phyloP scores from a whole-genome alignment of 2,888 invertebrate genomes.

The Drosophila eohydei region DNA sequence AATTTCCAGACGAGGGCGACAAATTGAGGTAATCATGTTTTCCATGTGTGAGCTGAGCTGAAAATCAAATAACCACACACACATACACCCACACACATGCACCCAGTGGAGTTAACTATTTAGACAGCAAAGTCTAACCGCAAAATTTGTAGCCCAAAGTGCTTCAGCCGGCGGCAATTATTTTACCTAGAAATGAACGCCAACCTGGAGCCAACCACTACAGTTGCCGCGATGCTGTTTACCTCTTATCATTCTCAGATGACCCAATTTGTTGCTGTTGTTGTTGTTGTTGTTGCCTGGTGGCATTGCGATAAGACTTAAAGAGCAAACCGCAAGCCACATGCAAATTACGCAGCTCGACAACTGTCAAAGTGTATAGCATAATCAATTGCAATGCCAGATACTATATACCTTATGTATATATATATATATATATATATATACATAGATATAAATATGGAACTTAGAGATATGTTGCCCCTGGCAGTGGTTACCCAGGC shows the following conservation, averaged over 20 bases:
- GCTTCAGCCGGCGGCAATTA: conserved; percentile 38
- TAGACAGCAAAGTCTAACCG: conserved; percentile 25
- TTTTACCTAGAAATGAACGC: conserved; percentile 23
- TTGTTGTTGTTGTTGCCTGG: conserved; percentile 37
- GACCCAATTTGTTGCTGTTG: conserved; percentile 67
- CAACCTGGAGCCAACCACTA: conserved; percentile 3
- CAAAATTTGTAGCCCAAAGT: conserved; percentile 28
- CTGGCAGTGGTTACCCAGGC: conserved; percentile 38
- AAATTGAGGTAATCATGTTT: conserved; percentile 72
- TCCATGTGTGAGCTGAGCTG: conserved; percentile 41
- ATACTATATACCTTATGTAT: conserved; percentile 9
- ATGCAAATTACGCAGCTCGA: conserved; percentile 38
- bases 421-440: not conserved
- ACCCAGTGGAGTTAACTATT: conserved; percentile 34
- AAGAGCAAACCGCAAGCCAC: conserved; percentile 26
- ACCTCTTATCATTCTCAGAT: conserved; percentile 57
- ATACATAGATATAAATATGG: conserved; percentile 1
- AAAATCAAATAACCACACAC: conserved; percentile 55
- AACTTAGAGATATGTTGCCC: conserved; percentile 22
- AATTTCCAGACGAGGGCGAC: conserved; percentile 66
- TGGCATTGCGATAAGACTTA: conserved; percentile 57
- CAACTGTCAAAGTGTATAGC: conserved; percentile 31
- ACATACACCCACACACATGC: conserved; percentile 3
- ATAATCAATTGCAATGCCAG: conserved; percentile 56
- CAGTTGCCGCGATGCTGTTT: conserved; percentile 12